Conservation (phyloP, 2,113 vertebrate species). For the Oreochromis niloticus region DNA sequence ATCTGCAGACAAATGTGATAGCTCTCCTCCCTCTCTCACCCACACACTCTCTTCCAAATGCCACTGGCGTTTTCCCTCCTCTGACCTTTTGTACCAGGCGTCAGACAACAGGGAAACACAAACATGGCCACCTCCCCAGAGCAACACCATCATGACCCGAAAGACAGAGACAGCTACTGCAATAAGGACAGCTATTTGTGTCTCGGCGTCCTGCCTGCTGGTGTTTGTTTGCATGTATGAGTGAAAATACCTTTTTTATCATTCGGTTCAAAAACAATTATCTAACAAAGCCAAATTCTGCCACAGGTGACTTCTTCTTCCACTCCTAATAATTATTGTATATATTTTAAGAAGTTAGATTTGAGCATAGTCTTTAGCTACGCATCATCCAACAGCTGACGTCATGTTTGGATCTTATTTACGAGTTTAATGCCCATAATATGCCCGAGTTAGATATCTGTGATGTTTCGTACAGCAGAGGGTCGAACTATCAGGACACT, state of each 20-base stretch:
- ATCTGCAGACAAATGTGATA: background rate
- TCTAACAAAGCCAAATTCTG: background rate
- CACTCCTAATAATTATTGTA: background rate
- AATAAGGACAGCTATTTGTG: background rate
- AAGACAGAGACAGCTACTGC: conserved; percentile 4
- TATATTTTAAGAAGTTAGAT: background rate
- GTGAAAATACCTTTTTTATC: background rate
- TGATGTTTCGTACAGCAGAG: background rate
- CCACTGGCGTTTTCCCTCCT: conserved; percentile 39
- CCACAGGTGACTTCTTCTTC: background rate
- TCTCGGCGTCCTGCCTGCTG: background rate
- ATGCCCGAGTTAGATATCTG: background rate
- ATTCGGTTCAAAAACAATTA: background rate
- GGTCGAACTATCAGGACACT: background rate
- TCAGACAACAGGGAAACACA: conserved; percentile 56
- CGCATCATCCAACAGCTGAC: background rate
- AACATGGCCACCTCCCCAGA: conserved; percentile 50
- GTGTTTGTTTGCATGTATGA: background rate
- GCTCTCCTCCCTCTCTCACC: background rate
- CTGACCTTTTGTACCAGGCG: conserved; percentile 54
- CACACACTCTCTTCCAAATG: conserved; percentile 20
- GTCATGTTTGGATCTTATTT: background rate
- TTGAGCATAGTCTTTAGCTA: background rate
- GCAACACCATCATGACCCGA: conserved; percentile 18
- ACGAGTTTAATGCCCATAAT: background rate